A percentile compares a stretch with the other conserved stretches of the same genome.
Conservation (phyloP, 2,888 invertebrate species). For the Coremacera marginata region DNA sequence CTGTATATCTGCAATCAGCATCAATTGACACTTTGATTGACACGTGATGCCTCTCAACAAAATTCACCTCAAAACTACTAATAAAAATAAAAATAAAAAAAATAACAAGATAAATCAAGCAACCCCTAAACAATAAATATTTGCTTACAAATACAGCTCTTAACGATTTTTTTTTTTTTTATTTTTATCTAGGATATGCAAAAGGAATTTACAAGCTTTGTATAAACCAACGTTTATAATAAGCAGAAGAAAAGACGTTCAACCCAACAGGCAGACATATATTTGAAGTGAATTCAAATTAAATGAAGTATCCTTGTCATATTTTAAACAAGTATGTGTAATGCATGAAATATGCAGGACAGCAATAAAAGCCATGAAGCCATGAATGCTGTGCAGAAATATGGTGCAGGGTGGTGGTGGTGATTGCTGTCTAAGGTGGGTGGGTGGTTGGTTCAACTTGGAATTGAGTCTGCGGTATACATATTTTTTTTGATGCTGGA, state of each 20-base stretch:
- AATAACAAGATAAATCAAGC: too few relatives aligned
- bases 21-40: constrained; percentile 12
- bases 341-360: constrained; percentile 4
- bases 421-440: neutral
- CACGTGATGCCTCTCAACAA: constrained; percentile 8
- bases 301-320: constrained; percentile 5
- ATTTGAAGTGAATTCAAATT: neutral
- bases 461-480: neutral
- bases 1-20: too few relatives aligned
- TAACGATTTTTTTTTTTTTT: too few relatives aligned
- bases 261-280: neutral
- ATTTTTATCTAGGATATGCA: neutral
- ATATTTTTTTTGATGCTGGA: constrained; percentile 45
- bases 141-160: too few relatives aligned
- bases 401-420: neutral
- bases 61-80: neutral
- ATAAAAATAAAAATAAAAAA: too few relatives aligned
- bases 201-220: neutral
- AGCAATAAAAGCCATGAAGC: neutral
- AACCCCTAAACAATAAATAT: too few relatives aligned
- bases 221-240: neutral
- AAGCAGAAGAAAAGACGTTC: neutral
- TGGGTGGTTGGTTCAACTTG: neutral
- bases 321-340: constrained; percentile 13
- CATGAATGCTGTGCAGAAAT: neutral